Base-by-base conservation (phyloP, 2,888 invertebrate genomes). In the Cosmia trapezina region DNA sequence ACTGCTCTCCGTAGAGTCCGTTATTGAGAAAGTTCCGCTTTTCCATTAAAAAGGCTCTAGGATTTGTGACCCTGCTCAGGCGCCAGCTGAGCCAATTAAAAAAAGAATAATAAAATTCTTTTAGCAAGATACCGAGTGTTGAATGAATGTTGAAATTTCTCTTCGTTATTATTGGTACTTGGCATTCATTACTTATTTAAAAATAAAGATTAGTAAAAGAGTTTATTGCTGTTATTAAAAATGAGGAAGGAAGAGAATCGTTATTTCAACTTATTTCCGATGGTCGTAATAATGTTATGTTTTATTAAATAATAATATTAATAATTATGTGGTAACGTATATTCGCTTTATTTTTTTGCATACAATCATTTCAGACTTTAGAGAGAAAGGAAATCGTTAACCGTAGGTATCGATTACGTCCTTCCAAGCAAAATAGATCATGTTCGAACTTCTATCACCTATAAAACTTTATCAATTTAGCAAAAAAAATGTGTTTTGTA, bases 11-110 rank as follows among this genome's bases (percentile, higher is more conserved):
- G 87, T 86, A 86, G 84, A 84, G 87, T 87, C 93, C 92, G 93
- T 93, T 93, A 94, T 90, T 90, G 91, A 91, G 91, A 93, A 91
- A 93, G 94, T 94, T 93, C 93, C 93, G 93, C 93, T 94, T 95
- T 93, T 93, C 92, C 90, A 88, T 83, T 83, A 80, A 86, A 78
- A 82, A 86, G 80, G 81, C 65, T 78, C 72, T 83, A 85, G 83
- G 83, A 82, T 81, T 66, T 69, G 73, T 78, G 73, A 73, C 73
- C 68, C 57, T 62, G 76, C 57, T 69, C 69, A 47, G 78, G 78
- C 84, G 81, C 82, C 84, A n/a, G 51, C 47, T 54, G 37, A 56
- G 45, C 61, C 47, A 61, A 70, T 59, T 53, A 70, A 51, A 69
- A 70, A 57, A 73, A 56, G 53, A 63, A 54, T 45, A 41, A 33